A percentile compares a stretch with the other conserved stretches of the same genome.
Conservation (phyloP, 2,888 invertebrate genomes). For the Xestia ashworthii region DNA sequence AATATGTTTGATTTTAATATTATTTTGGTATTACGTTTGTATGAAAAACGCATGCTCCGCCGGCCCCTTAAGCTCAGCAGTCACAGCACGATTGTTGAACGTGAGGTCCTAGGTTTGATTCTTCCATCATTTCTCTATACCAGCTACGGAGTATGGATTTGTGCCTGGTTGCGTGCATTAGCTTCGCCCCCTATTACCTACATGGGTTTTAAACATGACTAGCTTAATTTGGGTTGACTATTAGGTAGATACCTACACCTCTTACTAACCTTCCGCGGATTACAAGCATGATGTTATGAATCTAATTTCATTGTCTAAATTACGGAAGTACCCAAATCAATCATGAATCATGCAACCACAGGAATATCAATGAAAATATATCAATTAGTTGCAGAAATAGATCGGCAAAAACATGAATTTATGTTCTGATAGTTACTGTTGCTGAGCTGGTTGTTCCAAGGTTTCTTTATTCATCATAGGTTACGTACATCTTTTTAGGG, state of each 20-base stretch:
- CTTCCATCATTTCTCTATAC: neutral
- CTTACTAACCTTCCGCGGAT: neutral
- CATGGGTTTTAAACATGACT: neutral
- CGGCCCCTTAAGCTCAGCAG: too few relatives aligned
- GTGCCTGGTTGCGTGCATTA: neutral
- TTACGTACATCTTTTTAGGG: neutral
- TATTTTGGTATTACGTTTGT: too few relatives aligned
- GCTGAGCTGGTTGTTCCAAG: neutral
- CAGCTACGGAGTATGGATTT: neutral
- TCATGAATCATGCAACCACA: conserved; percentile 17
- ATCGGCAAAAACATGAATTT: neutral
- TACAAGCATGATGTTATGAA: neutral
- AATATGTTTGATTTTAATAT: too few relatives aligned
- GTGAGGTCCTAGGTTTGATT: neutral
- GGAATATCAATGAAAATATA: conserved; percentile 2
- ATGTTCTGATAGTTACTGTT: neutral
- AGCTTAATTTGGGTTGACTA: neutral
- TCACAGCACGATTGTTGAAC: too few relatives aligned
- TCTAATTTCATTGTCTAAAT: neutral
- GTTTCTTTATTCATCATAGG: neutral
- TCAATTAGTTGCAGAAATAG: too few relatives aligned
- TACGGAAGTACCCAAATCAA: neutral
- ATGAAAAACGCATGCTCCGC: too few relatives aligned
- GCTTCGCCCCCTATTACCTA: neutral
- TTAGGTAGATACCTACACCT: too few relatives aligned